Conservation (phyloP, 2,888 invertebrate species). For the Standfussiana lucernea region DNA sequence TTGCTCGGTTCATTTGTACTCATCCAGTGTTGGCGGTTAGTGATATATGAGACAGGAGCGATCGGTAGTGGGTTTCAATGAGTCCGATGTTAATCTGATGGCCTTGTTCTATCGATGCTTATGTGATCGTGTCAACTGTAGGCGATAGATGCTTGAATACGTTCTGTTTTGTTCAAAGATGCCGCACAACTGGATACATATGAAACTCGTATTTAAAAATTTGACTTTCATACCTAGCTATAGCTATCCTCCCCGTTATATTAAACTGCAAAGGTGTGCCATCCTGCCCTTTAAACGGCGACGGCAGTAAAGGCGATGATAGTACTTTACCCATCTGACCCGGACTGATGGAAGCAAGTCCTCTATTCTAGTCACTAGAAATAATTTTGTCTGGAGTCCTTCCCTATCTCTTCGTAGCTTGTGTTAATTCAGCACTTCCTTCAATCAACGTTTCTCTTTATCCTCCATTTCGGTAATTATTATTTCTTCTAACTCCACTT, state of each 20-base stretch:
- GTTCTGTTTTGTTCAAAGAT: background rate
- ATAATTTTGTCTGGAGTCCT: background rate
- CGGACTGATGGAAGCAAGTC: background rate
- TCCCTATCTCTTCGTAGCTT: no score
- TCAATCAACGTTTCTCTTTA: constrained; percentile 10
- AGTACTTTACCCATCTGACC: background rate
- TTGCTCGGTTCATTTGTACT: constrained; percentile 47
- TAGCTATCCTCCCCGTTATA: no score
- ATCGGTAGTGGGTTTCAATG: constrained; percentile 38
- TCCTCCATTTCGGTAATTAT: constrained; percentile 37
- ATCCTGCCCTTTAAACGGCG: background rate
- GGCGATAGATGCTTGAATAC: constrained; percentile 5
- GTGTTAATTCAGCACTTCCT: constrained; percentile 6
- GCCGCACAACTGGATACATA: background rate
- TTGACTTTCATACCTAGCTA: no score
- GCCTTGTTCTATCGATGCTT: constrained; percentile 45
- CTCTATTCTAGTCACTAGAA: background rate
- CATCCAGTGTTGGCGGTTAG: constrained; percentile 21
- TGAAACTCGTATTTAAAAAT: background rate
- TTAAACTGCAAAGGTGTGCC: background rate
- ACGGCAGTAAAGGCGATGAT: background rate
- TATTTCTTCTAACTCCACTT: constrained; percentile 38
- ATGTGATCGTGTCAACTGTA: constrained; percentile 14
- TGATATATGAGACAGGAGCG: constrained; percentile 49
- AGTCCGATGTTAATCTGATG: constrained; percentile 41